phyloP scores from a whole-genome alignment of 2,888 invertebrate species.

The Morpho helenor region DNA sequence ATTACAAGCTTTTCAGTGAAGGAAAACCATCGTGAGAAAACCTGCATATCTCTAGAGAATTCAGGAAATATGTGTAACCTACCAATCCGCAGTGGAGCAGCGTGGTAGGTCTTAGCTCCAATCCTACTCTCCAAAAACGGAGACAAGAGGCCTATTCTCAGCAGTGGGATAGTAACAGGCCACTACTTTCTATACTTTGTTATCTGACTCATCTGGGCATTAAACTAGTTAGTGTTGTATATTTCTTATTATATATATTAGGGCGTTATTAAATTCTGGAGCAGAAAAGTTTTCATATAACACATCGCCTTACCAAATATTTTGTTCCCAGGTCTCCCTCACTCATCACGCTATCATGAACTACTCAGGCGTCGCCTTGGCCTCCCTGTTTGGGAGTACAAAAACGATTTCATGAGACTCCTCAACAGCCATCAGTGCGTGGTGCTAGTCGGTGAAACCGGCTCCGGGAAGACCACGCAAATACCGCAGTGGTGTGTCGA shows the following conservation, averaged over 20 bases:
- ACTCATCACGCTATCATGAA: constrained; percentile 93
- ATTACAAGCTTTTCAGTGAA: too few relatives aligned
- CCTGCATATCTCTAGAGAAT: too few relatives aligned
- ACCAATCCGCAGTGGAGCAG: too few relatives aligned
- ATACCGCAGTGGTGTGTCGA: constrained; percentile 88
- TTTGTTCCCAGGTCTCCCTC: constrained; percentile 81
- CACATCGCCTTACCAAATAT: not conserved
- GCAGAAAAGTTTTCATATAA: too few relatives aligned
- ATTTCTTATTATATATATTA: too few relatives aligned
- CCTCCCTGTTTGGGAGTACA: constrained; percentile 98
- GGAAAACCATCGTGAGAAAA: too few relatives aligned
- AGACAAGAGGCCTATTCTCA: too few relatives aligned
- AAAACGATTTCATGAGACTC: constrained; percentile 96
- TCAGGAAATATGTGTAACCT: too few relatives aligned
- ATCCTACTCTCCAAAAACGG: too few relatives aligned
- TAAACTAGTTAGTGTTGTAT: not conserved
- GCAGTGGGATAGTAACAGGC: too few relatives aligned
- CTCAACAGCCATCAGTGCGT: constrained; percentile 96
- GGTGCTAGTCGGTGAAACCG: constrained; percentile 98
- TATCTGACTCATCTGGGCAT: not conserved
- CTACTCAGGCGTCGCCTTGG: constrained; percentile 92
- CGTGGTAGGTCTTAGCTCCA: too few relatives aligned
- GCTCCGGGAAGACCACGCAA: constrained; percentile 99
- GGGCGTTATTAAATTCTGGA: not conserved
- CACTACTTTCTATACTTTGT: not conserved